Evolutionary conservation across 2,797 vertebrate species (phyloP).

Genomic region (Gymnodraco acuticeps): DNA sequence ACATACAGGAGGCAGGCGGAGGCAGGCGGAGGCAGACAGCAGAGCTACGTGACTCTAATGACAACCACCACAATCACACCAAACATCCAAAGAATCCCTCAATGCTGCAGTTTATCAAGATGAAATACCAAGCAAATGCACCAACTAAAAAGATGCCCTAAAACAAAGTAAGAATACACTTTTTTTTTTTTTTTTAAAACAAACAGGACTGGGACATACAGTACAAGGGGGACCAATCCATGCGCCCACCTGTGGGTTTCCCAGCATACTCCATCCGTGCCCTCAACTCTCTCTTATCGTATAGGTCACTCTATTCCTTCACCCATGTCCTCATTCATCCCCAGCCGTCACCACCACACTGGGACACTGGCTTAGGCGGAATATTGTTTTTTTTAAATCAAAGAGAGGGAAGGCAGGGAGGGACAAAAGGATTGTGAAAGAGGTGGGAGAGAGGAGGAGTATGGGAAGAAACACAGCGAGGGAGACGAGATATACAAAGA

Average conservation of each 20-base stretch:
- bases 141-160: conserved; percentile 20
- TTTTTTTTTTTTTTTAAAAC: too few relatives aligned
- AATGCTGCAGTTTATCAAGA: conserved; percentile 50
- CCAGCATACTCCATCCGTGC: conserved; percentile 72
- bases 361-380: conserved; percentile 55
- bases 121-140: conserved; percentile 49
- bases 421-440: conserved; percentile 67
- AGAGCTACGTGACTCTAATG: conserved; percentile 74
- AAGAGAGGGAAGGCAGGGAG: conserved; percentile 61
- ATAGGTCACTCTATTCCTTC: conserved; percentile 56
- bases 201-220: conserved; percentile 32
- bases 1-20: conserved; percentile 67
- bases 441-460: conserved; percentile 64
- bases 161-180: conserved; percentile 45
- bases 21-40: conserved; percentile 68
- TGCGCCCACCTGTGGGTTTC: conserved; percentile 78
- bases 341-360: conserved; percentile 46
- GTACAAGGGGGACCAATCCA: conserved; percentile 40
- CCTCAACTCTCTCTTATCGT: conserved; percentile 45
- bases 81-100: conserved; percentile 46
- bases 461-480: conserved; percentile 47
- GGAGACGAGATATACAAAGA: conserved; percentile 22
- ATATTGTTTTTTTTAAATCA: conserved; percentile 45
- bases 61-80: conserved; percentile 66
- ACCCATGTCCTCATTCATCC: conserved; percentile 49